Evolutionary conservation across 1,140 invertebrate species (phyloP).

Genomic region (Platyscapa corneri): DNA sequence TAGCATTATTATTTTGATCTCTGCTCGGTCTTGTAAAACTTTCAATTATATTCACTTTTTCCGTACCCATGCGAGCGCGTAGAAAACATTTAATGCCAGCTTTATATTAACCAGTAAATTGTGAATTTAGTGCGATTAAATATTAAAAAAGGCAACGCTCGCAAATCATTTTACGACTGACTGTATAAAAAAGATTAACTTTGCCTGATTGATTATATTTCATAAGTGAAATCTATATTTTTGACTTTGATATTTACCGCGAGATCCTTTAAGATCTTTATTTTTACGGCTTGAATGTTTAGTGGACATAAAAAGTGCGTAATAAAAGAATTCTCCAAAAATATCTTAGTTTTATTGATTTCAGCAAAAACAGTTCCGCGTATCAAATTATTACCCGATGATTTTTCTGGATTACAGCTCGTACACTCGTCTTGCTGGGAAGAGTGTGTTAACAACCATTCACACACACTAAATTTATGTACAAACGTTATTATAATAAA

Average conservation of each 20-base stretch:
- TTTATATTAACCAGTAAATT: neutral
- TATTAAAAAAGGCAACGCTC: neutral
- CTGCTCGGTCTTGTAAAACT: too few relatives aligned
- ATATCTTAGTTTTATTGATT: neutral
- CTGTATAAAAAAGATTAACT: neutral
- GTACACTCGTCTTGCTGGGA: too few relatives aligned
- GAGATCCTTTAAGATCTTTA: neutral
- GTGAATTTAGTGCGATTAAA: neutral
- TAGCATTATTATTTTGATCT: too few relatives aligned
- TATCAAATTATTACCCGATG: neutral
- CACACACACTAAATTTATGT: too few relatives aligned
- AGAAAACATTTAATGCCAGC: neutral
- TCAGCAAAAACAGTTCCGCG: neutral
- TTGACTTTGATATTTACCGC: neutral
- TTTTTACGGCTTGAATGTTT: neutral
- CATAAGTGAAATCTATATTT: neutral
- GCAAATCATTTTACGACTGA: neutral
- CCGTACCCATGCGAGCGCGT: neutral
- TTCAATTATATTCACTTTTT: neutral
- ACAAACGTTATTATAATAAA: too few relatives aligned
- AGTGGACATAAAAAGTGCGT: neutral
- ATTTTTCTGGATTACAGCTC: neutral
- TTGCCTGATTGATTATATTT: neutral
- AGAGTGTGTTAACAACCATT: too few relatives aligned
- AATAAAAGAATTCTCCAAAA: neutral